Base-by-base conservation (phyloP, 2,113 vertebrate species). In the Mustela nigripes region DNA sequence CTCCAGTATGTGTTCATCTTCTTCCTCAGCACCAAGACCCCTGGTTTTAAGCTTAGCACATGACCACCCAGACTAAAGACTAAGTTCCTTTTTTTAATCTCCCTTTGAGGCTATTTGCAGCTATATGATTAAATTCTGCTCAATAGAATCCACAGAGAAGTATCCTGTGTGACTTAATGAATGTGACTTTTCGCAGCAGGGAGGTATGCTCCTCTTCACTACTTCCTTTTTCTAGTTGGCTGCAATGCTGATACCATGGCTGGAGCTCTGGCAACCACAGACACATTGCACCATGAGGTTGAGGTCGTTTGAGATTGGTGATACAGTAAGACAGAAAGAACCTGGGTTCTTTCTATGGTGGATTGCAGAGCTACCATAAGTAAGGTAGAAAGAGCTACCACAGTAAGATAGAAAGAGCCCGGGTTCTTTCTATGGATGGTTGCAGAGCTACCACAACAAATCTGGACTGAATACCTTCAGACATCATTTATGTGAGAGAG, bases 221-320 rank as follows among this genome's bases (percentile, higher is more conserved):
- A 28, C 58, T 48, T 62, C 48, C 50, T 78, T 80, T 42, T 62
- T 94, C 67, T 65, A 63, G 45, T 65, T 56, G 76, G 18, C 62
- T 95, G 58, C 31, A 83, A 53, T 65, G 31, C 36, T 56, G 11
- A 63, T 73, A 5, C 1, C 12, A 7, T 73, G 45, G 45, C 89
- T 79, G 91, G 86, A 45, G 36, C 89, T 63, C 89, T 60, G 83
- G 91, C 93, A 95, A 60, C 60, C 19, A 6, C 36, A 36, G 36
- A 36, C 36, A 36, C 0, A 0, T 7, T 36, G 86, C 6, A 45
- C 69, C 60, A 31, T 73, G 95, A 93, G 24, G 33, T 73, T 79
- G 53, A 74, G 48, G 69, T 11, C 42, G 71, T 15, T 56, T 76
- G 60, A 69, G 45, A 85, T 0, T 10, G 28, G 18, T 18, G 31